These are phyloP conservation scores for Encarsia formosa DNA, from an alignment of 2,888 invertebrate species.

Conservation along the genomic window DNA sequence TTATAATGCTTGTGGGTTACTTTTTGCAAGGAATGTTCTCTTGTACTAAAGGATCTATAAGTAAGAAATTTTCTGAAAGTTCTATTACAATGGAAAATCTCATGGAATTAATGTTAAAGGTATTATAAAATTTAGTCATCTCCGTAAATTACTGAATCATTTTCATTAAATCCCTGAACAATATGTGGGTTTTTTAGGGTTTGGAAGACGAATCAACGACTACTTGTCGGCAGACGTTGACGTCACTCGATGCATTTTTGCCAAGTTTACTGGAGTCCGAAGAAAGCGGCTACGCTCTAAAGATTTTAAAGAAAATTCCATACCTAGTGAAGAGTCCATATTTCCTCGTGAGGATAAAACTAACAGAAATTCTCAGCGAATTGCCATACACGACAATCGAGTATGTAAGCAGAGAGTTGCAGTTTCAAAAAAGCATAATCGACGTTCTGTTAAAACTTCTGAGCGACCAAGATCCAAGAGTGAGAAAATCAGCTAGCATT, in stretches of 20 bases:
- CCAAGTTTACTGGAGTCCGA: constrained; percentile 61
- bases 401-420: constrained; percentile 53
- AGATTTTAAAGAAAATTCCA: constrained; percentile 62
- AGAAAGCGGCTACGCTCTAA: constrained; percentile 56
- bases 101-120: constrained; percentile 57
- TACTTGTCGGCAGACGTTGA: constrained; percentile 68
- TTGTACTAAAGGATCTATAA: neutral
- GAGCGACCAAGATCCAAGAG: constrained; percentile 73
- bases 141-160: neutral
- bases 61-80: neutral
- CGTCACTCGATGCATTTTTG: constrained; percentile 60
- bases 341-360: constrained; percentile 78
- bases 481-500: constrained; percentile 67
- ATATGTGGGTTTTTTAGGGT: constrained; percentile 54
- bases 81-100: constrained; percentile 53
- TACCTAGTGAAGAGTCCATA: constrained; percentile 69
- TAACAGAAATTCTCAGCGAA: constrained; percentile 61
- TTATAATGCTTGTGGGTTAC: constrained; percentile 64
- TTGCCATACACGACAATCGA: constrained; percentile 60
- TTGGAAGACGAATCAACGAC: constrained; percentile 71
- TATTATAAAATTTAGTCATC: constrained; percentile 36
- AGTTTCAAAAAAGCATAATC: constrained; percentile 60
- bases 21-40: constrained; percentile 53
- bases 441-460: constrained; percentile 63
- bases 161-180: neutral